Evolutionary conservation across 2,113 vertebrate genomes (phyloP), one percentile per base, ranked within the genome.

Genomic region (Albula goreensis): DNA sequence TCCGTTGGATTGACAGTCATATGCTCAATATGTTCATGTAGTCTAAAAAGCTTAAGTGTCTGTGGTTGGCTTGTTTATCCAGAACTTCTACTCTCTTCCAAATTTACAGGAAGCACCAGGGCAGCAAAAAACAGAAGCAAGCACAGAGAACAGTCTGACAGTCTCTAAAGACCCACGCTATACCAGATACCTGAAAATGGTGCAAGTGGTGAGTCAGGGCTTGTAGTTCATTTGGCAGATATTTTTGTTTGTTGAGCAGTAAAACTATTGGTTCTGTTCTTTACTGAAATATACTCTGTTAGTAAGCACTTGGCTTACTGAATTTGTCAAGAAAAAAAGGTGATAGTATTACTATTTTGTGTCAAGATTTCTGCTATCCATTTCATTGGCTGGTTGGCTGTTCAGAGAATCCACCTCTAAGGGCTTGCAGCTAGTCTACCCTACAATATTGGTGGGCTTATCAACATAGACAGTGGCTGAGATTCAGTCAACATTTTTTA

Each of bases 151-250:
- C 52, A 80, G 95, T 77, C 92, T 94, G 91, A 99, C 98, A 31
- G 97, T 99, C 89, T 96, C 97, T 86, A 99, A 97, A 92, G 98
- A 99, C 90, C 97, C 97, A 41, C 96, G 96, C 90, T 99, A 99
- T 9, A 97, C 98, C 88, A 96, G 97, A 94, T 99, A 99, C 83
- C 94, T 99, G 82, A 99, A 98, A 94, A 99, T 99, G 98, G 97
- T 99, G 49, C 98, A 99, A 95, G 98, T 99, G 97, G 98, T 99
- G 94, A 94, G 97, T 93, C 17, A 11, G 85, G 5, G 78, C 15
- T 63, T 53, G 25, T 17, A 10, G 83, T n/a, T 17, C 70, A 31
- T 74, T 2, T 31, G 70, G 70, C 70, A 25, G 70, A 25, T 31
- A n/a, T 31, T 74, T 7, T 74, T 56, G 12, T 74, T 74, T 74